phyloP scores from a whole-genome alignment of 2,888 invertebrate species.

The Artemia sinica region DNA sequence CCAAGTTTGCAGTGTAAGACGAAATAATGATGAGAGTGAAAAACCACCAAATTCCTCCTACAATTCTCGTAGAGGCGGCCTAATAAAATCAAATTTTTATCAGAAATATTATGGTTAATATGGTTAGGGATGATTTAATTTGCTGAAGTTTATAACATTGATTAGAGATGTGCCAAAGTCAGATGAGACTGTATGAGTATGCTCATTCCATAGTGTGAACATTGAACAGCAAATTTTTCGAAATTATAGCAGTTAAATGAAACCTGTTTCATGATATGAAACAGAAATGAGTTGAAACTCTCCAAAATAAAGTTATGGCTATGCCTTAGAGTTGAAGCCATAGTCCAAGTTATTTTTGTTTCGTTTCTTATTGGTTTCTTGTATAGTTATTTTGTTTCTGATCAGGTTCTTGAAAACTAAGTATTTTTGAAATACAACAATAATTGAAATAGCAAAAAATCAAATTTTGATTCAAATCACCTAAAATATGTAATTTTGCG shows the following conservation, averaged over 20 bases:
- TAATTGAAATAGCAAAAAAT: too few species aligned
- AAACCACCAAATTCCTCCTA: slow-evolving; percentile 98
- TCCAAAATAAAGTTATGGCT: too few species aligned
- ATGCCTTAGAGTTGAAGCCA: too few species aligned
- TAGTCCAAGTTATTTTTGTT: too few species aligned
- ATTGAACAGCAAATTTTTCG: neutral
- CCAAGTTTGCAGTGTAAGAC: slow-evolving; percentile 93
- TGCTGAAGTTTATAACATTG: neutral
- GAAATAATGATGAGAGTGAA: slow-evolving; percentile 96
- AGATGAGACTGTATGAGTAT: neutral
- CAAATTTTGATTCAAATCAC: too few species aligned
- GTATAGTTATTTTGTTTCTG: too few species aligned
- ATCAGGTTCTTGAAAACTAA: too few species aligned
- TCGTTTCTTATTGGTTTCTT: too few species aligned
- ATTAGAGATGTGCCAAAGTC: neutral
- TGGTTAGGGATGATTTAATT: neutral
- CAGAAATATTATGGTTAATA: neutral
- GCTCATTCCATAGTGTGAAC: neutral
- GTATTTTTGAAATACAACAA: too few species aligned
- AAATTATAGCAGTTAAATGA: neutral
- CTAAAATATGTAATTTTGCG: too few species aligned
- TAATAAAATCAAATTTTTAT: slow-evolving; percentile 29
- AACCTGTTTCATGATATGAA: neutral
- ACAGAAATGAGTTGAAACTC: neutral
- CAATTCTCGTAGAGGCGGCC: slow-evolving; percentile 83